Conservation (phyloP, 64 coral and sea anemone genomes). For the Cladopsammia gracilis region DNA sequence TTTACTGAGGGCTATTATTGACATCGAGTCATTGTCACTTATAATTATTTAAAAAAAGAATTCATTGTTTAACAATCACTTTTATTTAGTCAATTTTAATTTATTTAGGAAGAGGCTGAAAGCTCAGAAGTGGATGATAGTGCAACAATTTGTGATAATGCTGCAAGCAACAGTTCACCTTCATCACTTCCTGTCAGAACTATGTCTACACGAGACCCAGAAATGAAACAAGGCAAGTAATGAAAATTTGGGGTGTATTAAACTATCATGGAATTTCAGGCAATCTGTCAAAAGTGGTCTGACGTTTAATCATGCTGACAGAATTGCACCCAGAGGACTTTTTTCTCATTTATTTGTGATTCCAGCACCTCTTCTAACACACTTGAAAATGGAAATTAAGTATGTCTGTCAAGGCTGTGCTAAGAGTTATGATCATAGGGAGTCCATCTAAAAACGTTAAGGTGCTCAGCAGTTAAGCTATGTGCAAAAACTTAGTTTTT, state of each 20-base stretch:
- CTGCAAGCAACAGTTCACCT: background rate
- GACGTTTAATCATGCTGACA: too few species aligned
- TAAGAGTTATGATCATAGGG: too few species aligned
- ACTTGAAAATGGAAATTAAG: too few species aligned
- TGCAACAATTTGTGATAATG: background rate
- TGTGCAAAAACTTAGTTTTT: too few species aligned
- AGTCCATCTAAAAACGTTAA: too few species aligned
- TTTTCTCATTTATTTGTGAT: too few species aligned
- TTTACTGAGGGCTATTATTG: background rate
- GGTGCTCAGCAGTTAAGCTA: too few species aligned
- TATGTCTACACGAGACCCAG: background rate
- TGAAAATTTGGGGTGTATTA: background rate
- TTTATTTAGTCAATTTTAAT: background rate
- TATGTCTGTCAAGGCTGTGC: too few species aligned
- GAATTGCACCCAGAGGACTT: too few species aligned
- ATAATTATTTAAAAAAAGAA: too few species aligned
- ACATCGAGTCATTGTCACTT: background rate
- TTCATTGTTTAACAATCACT: background rate
- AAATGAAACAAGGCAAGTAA: constrained; percentile 34
- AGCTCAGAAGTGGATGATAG: background rate
- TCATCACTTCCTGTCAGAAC: background rate
- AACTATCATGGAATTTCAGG: background rate
- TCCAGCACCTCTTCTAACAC: too few species aligned
- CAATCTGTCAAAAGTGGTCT: background rate
- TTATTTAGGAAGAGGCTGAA: background rate